A percentile compares a stretch with the other conserved stretches of the same genome.
These are phyloP conservation scores for Troilus luridus DNA, from an alignment of 2,888 invertebrate genomes.

Conservation along the genomic window DNA sequence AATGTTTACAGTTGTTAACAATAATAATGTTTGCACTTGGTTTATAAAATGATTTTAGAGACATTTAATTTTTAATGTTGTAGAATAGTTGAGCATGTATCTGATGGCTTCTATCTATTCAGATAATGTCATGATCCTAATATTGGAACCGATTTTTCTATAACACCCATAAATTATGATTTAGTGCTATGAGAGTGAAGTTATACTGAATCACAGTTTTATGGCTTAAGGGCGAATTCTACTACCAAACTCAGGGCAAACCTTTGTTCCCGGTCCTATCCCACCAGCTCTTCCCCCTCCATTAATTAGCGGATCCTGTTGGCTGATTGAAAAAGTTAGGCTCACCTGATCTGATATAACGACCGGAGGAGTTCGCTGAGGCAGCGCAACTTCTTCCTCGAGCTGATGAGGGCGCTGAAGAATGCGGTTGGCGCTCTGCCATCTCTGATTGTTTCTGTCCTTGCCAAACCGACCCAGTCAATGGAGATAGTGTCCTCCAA, in stretches of 20 bases:
- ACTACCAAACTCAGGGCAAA: too few relatives aligned
- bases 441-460: slow-evolving; percentile 52
- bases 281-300: neutral
- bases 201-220: neutral
- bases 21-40: neutral
- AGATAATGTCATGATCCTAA: too few relatives aligned
- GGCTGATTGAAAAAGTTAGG: neutral
- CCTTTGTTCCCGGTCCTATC: neutral
- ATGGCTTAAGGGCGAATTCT: neutral
- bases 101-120: too few relatives aligned
- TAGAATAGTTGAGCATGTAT: too few relatives aligned
- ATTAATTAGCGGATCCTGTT: neutral
- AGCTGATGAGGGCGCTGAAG: neutral
- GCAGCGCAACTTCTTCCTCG: neutral
- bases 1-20: neutral
- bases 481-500: neutral
- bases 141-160: too few relatives aligned
- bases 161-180: too few relatives aligned
- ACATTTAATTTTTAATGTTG: neutral
- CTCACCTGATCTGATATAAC: slow-evolving; percentile 14
- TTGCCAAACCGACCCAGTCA: slow-evolving; percentile 68
- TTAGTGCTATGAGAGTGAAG: neutral
- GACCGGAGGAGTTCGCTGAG: slow-evolving; percentile 10
- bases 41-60: neutral
- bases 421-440: slow-evolving; percentile 29